Conservation (phyloP, 2,113 vertebrate species). For the Sylvia atricapilla region DNA sequence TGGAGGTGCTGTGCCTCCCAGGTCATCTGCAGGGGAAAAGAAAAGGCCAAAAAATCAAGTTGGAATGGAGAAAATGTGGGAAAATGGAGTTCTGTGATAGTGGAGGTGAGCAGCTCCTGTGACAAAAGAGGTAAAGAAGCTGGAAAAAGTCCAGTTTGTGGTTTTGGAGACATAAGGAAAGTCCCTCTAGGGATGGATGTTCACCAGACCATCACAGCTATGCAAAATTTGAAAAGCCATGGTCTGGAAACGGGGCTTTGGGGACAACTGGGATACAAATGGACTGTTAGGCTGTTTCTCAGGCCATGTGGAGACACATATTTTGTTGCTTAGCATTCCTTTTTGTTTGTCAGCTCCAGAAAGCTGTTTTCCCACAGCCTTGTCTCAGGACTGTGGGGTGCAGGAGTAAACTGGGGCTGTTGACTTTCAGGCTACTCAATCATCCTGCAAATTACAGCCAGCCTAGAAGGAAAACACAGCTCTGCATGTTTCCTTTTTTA, state of each 20-base stretch:
- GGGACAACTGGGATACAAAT: conserved; percentile 37
- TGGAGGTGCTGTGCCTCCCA: not conserved
- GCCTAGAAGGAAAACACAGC: conserved; percentile 14
- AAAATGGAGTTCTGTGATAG: not conserved
- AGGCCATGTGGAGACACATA: not conserved
- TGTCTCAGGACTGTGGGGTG: not conserved
- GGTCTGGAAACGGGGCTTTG: not conserved
- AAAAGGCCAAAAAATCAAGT: not conserved
- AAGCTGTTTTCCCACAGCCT: conserved; percentile 53
- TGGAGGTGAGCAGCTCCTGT: not conserved
- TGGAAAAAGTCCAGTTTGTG: not conserved
- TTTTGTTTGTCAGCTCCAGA: conserved; percentile 30
- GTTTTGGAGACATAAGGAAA: not conserved
- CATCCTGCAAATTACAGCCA: conserved; percentile 36
- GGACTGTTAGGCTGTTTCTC: conserved; percentile 8
- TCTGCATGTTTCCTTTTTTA: conserved; percentile 47
- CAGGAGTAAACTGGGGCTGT: conserved; percentile 17
- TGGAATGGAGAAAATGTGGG: not conserved
- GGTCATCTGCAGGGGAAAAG: not conserved
- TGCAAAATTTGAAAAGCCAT: not conserved
- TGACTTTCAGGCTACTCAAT: conserved; percentile 53
- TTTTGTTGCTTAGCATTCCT: not conserved
- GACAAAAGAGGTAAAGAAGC: not conserved
- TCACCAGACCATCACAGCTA: conserved; percentile 39
- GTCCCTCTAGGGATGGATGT: not conserved